phyloP scores from a whole-genome alignment of 2,888 invertebrate species.

The Apamea sordens region DNA sequence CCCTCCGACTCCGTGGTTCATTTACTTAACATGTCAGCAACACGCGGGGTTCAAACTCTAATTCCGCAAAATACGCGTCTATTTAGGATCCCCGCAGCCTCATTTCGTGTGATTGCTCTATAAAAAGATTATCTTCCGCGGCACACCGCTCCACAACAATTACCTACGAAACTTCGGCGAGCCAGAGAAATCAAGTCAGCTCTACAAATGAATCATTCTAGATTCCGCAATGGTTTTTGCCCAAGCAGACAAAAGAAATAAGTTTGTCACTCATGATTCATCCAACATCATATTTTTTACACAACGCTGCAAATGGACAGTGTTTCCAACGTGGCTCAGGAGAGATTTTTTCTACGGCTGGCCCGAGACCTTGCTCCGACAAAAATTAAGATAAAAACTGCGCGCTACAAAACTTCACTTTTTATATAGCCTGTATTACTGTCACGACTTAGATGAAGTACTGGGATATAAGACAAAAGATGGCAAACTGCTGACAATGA shows the following conservation, averaged over 20 bases:
- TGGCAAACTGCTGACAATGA: slow-evolving; percentile 41
- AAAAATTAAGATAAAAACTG: slow-evolving; percentile 54
- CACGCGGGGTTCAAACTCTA: slow-evolving; percentile 28
- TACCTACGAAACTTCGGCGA: slow-evolving; percentile 40
- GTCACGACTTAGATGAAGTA: slow-evolving; percentile 42
- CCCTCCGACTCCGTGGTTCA: background rate
- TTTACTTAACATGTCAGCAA: slow-evolving; percentile 30
- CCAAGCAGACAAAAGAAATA: slow-evolving; percentile 50
- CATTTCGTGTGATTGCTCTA: slow-evolving; percentile 65
- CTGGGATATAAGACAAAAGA: slow-evolving; percentile 35
- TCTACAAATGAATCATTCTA: slow-evolving; percentile 56
- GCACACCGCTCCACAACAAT: slow-evolving; percentile 53
- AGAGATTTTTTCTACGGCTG: slow-evolving; percentile 45
- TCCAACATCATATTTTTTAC: slow-evolving; percentile 40
- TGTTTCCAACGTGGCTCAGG: slow-evolving; percentile 22
- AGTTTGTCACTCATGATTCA: slow-evolving; percentile 63
- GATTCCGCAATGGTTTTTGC: slow-evolving; percentile 55
- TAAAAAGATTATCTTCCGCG: slow-evolving; percentile 67
- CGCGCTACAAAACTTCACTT: slow-evolving; percentile 34
- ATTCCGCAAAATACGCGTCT: slow-evolving; percentile 53
- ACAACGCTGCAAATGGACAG: slow-evolving; percentile 23
- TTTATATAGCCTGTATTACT: slow-evolving; percentile 41
- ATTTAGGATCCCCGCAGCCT: slow-evolving; percentile 48
- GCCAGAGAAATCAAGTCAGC: slow-evolving; percentile 46
- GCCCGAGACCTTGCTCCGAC: slow-evolving; percentile 40